Evolutionary conservation across 2,888 invertebrate genomes (phyloP), one percentile per base, ranked within the genome.

Genomic region (Aphidius colemani): DNA sequence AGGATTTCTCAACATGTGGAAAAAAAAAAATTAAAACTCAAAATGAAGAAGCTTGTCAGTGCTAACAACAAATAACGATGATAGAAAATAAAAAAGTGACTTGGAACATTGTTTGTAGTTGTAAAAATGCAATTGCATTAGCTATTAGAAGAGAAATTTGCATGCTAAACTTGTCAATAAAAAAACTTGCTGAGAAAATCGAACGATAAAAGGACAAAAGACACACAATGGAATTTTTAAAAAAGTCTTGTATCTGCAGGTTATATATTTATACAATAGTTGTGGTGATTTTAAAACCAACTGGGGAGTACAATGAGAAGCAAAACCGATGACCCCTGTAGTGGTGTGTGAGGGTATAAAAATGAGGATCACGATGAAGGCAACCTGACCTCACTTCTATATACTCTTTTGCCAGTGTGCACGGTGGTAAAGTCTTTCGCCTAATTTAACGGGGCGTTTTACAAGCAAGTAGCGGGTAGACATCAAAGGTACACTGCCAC

Each of bases 381-480:
- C 63, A 68, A 68, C 61, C 63, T 67, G 66, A 66, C 63, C 67
- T 70, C 69, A 64, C 68, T 66, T 67, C 46, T 51, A 45, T 41
- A 45, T 56, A 61, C 61, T 59, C 48, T 60, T 45, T 61, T 58
- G 61, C 64, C 57, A 53, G 61, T 66, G 58, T 58, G 65, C 67
- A 51, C 59, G 60, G 66, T 61, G 59, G 63, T 40, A 44, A 60
- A 66, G 68, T 73, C 73, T 75, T 71, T 78, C 78, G 78, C 73
- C 75, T 77, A 79, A 79, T 78, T 79, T 79, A 79, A 79, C 78
- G 71, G 71, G 61, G 51, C 44, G 44, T 11, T 78, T 75, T 75
- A 77, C 77, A 73, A 61, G 59, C 55, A 51, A 44, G 68, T 68
- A 66, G 45, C 57, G 57, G 30, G 65, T 64, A 63, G 70, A 69